Evolutionary conservation across 2,888 invertebrate genomes (phyloP).

Genomic region (Ditula angustiorana): DNA sequence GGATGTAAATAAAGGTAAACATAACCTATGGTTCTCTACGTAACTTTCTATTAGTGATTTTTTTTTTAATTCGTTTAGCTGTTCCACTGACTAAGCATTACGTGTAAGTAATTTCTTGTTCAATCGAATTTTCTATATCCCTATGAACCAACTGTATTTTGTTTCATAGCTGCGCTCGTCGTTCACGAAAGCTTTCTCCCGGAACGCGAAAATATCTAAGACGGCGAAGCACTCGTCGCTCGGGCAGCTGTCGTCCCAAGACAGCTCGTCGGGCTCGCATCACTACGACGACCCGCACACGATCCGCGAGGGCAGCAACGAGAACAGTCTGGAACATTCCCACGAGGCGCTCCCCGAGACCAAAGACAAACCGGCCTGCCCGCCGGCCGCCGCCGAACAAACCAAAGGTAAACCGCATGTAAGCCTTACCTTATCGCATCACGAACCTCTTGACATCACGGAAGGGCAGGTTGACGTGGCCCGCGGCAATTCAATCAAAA

Average conservation of each 20-base stretch:
- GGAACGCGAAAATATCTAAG: conserved; percentile 92
- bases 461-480: conserved; percentile 27
- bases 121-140: neutral
- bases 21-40: too few relatives aligned
- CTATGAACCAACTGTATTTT: conserved; percentile 38
- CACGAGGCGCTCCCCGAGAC: conserved; percentile 75
- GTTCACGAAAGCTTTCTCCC: conserved; percentile 98
- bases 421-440: neutral
- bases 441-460: conserved; percentile 3
- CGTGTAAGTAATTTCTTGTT: too few relatives aligned
- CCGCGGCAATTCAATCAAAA: conserved; percentile 10
- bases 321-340: conserved; percentile 82
- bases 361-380: conserved; percentile 64
- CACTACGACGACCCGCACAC: conserved; percentile 83
- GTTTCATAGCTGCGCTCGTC: conserved; percentile 93
- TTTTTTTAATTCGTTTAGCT: too few relatives aligned
- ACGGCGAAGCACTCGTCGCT: conserved; percentile 85
- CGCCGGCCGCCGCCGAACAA: conserved; percentile 60
- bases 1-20: too few relatives aligned
- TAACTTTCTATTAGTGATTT: too few relatives aligned
- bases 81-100: too few relatives aligned
- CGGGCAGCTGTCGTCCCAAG: conserved; percentile 82
- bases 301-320: conserved; percentile 82
- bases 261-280: conserved; percentile 79
- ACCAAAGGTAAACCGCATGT: conserved; percentile 70